Conservation (phyloP, 2,888 invertebrate species). For the Agrotis clavis region DNA sequence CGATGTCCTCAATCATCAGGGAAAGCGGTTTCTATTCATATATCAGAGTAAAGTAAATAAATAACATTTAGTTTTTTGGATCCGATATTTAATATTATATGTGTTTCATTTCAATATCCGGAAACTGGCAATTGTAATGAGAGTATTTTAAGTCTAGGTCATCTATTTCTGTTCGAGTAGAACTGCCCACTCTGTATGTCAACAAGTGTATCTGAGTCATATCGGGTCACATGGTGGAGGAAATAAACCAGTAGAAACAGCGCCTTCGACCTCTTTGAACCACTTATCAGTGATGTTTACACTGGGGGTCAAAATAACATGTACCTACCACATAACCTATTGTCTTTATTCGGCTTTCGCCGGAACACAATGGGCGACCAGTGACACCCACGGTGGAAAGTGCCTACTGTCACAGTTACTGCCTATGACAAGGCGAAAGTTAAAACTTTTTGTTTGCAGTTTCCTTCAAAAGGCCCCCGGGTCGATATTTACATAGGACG, state of each 20-base stretch:
- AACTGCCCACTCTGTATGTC: slow-evolving; percentile 24
- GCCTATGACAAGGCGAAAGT: slow-evolving; percentile 80
- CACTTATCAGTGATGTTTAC: slow-evolving; percentile 18
- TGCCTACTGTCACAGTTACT: slow-evolving; percentile 73
- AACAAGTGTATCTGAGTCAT: slow-evolving; percentile 44
- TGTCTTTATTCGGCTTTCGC: slow-evolving; percentile 86
- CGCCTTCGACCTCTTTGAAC: slow-evolving; percentile 5
- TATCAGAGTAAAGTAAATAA: slow-evolving; percentile 43
- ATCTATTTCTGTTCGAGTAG: slow-evolving; percentile 32
- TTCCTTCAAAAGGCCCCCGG: slow-evolving; percentile 72
- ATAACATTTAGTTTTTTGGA: slow-evolving; percentile 43
- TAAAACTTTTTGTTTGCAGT: slow-evolving; percentile 76
- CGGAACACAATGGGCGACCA: slow-evolving; percentile 80
- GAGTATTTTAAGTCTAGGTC: slow-evolving; percentile 52
- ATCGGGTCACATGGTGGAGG: slow-evolving; percentile 25
- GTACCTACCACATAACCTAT: slow-evolving; percentile 69
- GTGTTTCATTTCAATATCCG: slow-evolving; percentile 31
- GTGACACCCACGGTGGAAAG: slow-evolving; percentile 86
- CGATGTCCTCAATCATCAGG: slow-evolving; percentile 76
- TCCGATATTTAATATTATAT: slow-evolving; percentile 20
- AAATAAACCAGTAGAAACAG: slow-evolving; percentile 31
- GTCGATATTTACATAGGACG: slow-evolving; percentile 76
- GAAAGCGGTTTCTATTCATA: slow-evolving; percentile 75
- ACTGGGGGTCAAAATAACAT: slow-evolving; percentile 46
- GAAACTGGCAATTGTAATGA: slow-evolving; percentile 37